Evolutionary conservation across 2,797 vertebrate species (phyloP), one percentile per base, ranked within the genome.

Genomic region (Sphenopsis melanotis): DNA sequence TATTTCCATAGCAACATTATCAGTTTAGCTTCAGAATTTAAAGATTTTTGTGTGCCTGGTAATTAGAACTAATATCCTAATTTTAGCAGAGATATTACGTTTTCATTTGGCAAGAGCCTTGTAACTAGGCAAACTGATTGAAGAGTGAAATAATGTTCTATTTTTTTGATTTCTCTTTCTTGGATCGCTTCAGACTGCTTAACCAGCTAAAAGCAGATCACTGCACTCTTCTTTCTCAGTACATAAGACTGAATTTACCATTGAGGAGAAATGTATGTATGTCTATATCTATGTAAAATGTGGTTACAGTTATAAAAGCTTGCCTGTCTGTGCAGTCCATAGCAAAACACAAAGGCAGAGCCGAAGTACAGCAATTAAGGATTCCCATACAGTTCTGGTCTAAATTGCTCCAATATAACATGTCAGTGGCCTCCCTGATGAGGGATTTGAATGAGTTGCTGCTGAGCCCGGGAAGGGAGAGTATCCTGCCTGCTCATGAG

Each of bases 1-100:
- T 91, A 89, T 96, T 96, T 89, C 83, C 92, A 95, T 87, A 34
- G 94, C 70, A 93, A 95, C 78, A 19, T 89, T 96, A 94, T 94
- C 92, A 86, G 72, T 83, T 91, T 81, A 39, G 19, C 52, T 85
- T 37, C 23, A 59, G 89, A 65, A 72, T 83, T 42, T 83, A 30
- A 63, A 88, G 71, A 84, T 87, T 95, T 94, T 76, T 89, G 7
- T 93, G 87, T 91, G 77, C 92, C 70, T 11, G 36, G 34, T 94
- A 87, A 81, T 96, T 93, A 93, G 89, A 94, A 93, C 80, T 87
- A 87, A 83, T 90, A 96, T 87, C 74, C 95, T 96, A 93, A 95
- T 95, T 93, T 94, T 94, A 96, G 90, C 76, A 81, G 75, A 90
- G 53, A 89, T 93, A 88, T 32, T 84, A 61, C 10, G 10, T 68